Base-by-base conservation (phyloP, 2,113 vertebrate genomes). In the Epinephelus cyanopodus region DNA sequence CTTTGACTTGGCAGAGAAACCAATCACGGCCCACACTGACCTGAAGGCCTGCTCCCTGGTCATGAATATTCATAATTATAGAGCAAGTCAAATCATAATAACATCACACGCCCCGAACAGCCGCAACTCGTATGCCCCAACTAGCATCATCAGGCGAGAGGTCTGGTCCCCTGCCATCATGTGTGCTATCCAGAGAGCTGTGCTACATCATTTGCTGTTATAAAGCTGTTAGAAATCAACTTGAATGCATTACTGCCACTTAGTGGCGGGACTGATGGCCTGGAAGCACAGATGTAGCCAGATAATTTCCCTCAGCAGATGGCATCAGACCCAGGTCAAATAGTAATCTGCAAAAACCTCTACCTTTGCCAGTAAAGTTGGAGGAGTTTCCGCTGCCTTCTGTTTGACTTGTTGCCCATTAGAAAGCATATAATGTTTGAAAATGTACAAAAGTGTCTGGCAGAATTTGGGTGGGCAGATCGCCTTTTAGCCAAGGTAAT, bases 31-130 rank as follows among this genome's bases (percentile, higher is more conserved):
- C 79, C 72, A 85, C 81, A 62, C 82, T 90, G 87, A 87, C 89
- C 88, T 53, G 29, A 80, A 89, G 76, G 76, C 82, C 82, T 58
- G 73, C 69, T 68, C 61, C 42, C 29, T 3, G 11, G 18, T 83
- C 70, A 87, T 90, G 81, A 91, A 91, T 90, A 92, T 91, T 89
- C 85, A 87, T 70, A 67, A 64, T 17, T 23, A 29, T 61, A 71
- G 48, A 87, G 57, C 42, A 50, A 63, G 74, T 78, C 61, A 84
- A 71, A 68, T 76, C 37, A 56, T 62, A 77, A 79, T 57, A 75
- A 66, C 81, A 77, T 81, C 63, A 65, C 29, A 67, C 39, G 72
- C 42, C 58, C 60, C 25, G 70, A 70, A 57, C 68, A 84, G 66
- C 53, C n/a, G 15, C 75, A 74, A 83, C 71, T 58, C 29, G 79